phyloP scores from a whole-genome alignment of 2,797 vertebrate species.

The Enteromius mattozi region DNA sequence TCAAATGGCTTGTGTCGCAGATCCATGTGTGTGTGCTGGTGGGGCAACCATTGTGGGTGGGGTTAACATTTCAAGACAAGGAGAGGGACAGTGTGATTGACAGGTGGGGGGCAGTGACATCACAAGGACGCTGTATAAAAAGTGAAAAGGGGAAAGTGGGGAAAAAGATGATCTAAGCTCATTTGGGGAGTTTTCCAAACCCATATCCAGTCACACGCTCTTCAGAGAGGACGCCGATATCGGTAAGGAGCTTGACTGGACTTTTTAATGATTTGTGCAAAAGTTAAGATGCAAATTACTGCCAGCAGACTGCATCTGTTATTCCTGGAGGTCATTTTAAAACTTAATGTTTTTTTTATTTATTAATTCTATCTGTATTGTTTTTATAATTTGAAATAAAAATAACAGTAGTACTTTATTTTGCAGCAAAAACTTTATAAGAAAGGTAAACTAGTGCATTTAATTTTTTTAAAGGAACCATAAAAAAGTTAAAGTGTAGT shows the following conservation, averaged over 20 bases:
- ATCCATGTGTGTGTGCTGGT: slow-evolving; percentile 1
- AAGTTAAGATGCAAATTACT: neutral
- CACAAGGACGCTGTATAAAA: slow-evolving; percentile 72
- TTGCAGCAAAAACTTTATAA: neutral
- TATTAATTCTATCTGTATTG: neutral
- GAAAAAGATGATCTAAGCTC: slow-evolving; percentile 45
- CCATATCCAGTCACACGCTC: slow-evolving; percentile 45
- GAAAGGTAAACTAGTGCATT: neutral
- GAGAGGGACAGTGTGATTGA: slow-evolving; percentile 48
- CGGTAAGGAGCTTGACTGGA: slow-evolving; percentile 11
- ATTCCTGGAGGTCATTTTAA: neutral
- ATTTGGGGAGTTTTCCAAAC: slow-evolving; percentile 36
- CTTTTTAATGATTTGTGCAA: neutral
- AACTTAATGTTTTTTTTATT: neutral
- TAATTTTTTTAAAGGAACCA: neutral
- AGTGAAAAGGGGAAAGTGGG: slow-evolving; percentile 47
- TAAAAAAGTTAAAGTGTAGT: neutral
- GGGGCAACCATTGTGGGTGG: slow-evolving; percentile 55
- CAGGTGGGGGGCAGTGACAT: slow-evolving; percentile 60
- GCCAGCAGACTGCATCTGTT: neutral
- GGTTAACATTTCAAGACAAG: slow-evolving; percentile 59
- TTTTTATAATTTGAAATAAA: neutral
- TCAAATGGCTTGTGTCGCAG: neutral
- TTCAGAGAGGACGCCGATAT: slow-evolving; percentile 47
- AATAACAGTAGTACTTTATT: neutral